phyloP scores from a whole-genome alignment of 2,797 vertebrate species.

The Poecilia gillii region DNA sequence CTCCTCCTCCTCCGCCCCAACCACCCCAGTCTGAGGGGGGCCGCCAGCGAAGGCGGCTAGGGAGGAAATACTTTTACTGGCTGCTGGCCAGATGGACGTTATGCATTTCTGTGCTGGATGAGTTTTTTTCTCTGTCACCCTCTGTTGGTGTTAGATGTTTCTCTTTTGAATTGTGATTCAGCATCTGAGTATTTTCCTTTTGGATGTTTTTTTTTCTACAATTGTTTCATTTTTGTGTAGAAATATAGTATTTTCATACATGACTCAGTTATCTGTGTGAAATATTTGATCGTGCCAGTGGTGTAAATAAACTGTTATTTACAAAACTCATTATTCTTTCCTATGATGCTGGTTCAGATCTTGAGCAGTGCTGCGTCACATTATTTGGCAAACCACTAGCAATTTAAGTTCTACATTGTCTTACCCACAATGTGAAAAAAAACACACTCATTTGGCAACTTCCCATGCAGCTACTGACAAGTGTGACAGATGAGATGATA shows the following conservation, averaged over 20 bases:
- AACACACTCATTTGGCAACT: neutral
- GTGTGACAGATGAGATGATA: neutral
- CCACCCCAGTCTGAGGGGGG: constrained; percentile 70
- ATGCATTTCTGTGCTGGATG: constrained; percentile 1
- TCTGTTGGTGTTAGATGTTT: constrained; percentile 47
- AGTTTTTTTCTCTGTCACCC: constrained; percentile 13
- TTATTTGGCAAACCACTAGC: neutral
- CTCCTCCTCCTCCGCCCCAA: constrained; percentile 66
- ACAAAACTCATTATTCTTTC: constrained; percentile 16
- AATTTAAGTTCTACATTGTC: neutral
- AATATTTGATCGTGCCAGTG: constrained; percentile 41
- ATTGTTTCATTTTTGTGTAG: constrained; percentile 53
- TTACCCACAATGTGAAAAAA: neutral
- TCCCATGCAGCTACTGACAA: constrained; percentile 2
- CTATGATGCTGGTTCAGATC: neutral
- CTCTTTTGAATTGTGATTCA: constrained; percentile 28
- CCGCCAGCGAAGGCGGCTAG: too few relatives aligned
- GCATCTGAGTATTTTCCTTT: constrained; percentile 2
- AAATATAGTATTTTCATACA: constrained; percentile 49
- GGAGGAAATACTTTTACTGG: too few relatives aligned
- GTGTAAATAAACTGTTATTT: constrained; percentile 77
- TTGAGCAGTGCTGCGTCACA: neutral
- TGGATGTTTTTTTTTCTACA: constrained; percentile 45
- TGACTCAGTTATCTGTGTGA: constrained; percentile 33
- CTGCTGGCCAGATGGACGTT: constrained; percentile 1